Evolutionary conservation across 1,140 invertebrate genomes (phyloP), one percentile per base, ranked within the genome.

Genomic region (Mesaphorura yosii): DNA sequence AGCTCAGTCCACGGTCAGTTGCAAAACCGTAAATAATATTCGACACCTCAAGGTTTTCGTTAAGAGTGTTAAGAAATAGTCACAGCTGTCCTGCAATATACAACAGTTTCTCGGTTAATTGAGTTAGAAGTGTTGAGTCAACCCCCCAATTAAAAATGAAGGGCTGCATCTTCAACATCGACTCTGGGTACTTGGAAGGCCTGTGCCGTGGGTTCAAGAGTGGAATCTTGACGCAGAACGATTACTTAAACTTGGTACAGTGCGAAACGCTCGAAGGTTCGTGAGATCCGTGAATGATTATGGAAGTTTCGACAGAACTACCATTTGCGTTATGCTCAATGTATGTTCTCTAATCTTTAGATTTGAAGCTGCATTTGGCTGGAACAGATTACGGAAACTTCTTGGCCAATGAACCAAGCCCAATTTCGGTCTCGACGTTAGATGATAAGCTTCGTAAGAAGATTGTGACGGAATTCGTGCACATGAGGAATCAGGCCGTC

Each of bases 331-430:
- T n/a, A n/a, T n/a, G n/a, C n/a, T n/a, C n/a, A n/a, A n/a, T n/a
- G n/a, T n/a, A n/a, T n/a, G n/a, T n/a, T n/a, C 31, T 49, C 12
- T 52, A 27, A 54, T 48, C 20, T 65, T 74, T 55, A 98, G 96
- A 99, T 81, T 75, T 99, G 52, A 99, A 99, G 69, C 77, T 99
- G 3, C 95, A 99, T 73, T 75, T 99, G 39, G 95, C 98, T 76
- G 91, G 91, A 41, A 99, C 95, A 12, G 96, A 99, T 70, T 99
- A 99, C 78, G 95, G 95, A 1, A 92, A 84, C 66, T 99, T 99
- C 69, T 73, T 99, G 62, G 92, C 96, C 1, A 99, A 99, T 71
- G 96, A 99, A 69, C 90, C 95, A 20, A 95, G 91, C 59, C 94
- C 95, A 0, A 76, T 99, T 28, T 82, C 89, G 20, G 96, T 99